Conservation (phyloP, 2,888 invertebrate genomes). For the Hyles lineata region DNA sequence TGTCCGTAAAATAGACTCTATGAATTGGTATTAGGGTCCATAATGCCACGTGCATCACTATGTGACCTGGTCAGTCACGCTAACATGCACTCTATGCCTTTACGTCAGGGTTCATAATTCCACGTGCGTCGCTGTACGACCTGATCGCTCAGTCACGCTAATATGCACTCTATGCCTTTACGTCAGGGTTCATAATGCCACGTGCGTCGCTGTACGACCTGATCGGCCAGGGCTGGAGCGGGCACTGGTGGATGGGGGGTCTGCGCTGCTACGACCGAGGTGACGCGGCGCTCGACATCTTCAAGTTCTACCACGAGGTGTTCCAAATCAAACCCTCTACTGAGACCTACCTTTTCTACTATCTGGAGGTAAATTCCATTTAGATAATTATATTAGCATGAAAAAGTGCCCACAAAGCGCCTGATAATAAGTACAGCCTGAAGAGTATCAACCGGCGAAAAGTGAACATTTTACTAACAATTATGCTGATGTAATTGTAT, state of each 20-base stretch:
- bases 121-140: slow-evolving; percentile 32
- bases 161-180: background rate
- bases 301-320: slow-evolving; percentile 73
- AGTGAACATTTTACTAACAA: too few species aligned
- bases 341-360: slow-evolving; percentile 57
- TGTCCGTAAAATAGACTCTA: too few species aligned
- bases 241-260: slow-evolving; percentile 78
- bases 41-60: too few species aligned
- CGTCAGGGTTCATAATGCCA: slow-evolving; percentile 66
- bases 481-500: too few species aligned
- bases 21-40: too few species aligned
- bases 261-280: slow-evolving; percentile 70
- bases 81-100: background rate
- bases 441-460: too few species aligned
- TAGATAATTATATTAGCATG: too few species aligned
- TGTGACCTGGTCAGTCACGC: background rate
- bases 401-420: too few species aligned
- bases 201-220: slow-evolving; percentile 53
- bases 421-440: too few species aligned
- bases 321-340: slow-evolving; percentile 60
- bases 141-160: background rate
- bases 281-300: slow-evolving; percentile 59
- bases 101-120: slow-evolving; percentile 63
- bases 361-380: slow-evolving; percentile 66
- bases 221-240: slow-evolving; percentile 63